A percentile compares a stretch with the other conserved stretches of the same genome.
Evolutionary conservation across 2,888 invertebrate genomes (phyloP).

Genomic region (Spicauda simplicius): DNA sequence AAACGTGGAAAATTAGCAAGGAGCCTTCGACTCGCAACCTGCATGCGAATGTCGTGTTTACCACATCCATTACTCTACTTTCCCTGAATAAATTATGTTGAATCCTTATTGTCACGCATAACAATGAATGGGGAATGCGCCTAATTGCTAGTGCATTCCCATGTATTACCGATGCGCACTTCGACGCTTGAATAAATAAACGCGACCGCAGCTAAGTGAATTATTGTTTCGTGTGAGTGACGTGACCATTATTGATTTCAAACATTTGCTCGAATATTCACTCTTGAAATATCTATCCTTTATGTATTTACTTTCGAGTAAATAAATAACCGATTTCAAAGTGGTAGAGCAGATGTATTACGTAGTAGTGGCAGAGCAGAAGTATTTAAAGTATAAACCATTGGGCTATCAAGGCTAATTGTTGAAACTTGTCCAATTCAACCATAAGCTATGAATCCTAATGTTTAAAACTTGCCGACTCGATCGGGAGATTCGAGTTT

Average conservation of each 20-base stretch:
- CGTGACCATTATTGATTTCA: constrained; percentile 19
- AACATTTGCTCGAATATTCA: constrained; percentile 22
- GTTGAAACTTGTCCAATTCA: too few species aligned
- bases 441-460: too few species aligned
- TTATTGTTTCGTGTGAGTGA: constrained; percentile 24
- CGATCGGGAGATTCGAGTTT: too few species aligned
- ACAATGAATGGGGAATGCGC: constrained; percentile 50
- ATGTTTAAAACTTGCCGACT: too few species aligned
- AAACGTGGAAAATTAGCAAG: constrained; percentile 76
- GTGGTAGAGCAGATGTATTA: too few species aligned
- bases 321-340: too few species aligned
- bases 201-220: constrained; percentile 40
- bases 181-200: constrained; percentile 39
- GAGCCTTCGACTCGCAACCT: constrained; percentile 61
- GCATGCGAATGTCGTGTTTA: constrained; percentile 69
- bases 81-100: constrained; percentile 52
- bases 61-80: constrained; percentile 56
- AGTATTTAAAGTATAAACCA: too few species aligned
- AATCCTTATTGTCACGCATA: constrained; percentile 55
- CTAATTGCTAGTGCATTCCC: constrained; percentile 41
- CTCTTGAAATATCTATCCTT: not conserved
- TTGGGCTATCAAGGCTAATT: too few species aligned
- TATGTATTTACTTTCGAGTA: not conserved
- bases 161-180: constrained; percentile 37
- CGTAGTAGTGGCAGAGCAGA: too few species aligned